Evolutionary conservation across 1,140 invertebrate species (phyloP).

Genomic region (Limonius californicus): DNA sequence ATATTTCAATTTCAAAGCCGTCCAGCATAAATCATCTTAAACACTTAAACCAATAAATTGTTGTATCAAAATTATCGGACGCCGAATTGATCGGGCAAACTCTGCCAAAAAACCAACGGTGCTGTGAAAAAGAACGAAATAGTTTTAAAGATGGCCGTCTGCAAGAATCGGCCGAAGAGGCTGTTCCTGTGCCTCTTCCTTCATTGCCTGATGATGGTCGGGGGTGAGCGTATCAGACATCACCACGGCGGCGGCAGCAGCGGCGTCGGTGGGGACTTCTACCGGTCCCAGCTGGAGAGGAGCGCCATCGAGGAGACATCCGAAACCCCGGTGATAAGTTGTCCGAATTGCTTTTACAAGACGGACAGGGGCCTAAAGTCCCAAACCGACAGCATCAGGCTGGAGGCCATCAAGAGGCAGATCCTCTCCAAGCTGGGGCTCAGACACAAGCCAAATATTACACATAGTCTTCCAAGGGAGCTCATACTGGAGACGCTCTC

Average conservation of each 20-base stretch:
- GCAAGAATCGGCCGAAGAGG: not conserved
- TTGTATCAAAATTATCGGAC: conserved; percentile 5
- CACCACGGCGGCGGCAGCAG: conserved; percentile 19
- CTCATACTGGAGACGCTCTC: conserved; percentile 66
- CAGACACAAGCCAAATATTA: conserved; percentile 65
- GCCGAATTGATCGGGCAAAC: conserved; percentile 6
- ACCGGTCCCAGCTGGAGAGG: conserved; percentile 29
- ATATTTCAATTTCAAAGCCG: not conserved
- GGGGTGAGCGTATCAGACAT: conserved; percentile 32
- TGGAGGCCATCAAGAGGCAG: conserved; percentile 74
- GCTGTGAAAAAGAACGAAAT: not conserved
- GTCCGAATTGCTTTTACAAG: conserved; percentile 44
- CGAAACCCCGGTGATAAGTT: conserved; percentile 30
- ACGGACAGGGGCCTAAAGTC: conserved; percentile 38
- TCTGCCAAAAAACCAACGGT: conserved; percentile 5
- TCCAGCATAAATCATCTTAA: not conserved
- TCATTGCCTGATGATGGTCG: not conserved
- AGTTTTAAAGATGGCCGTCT: conserved; percentile 2
- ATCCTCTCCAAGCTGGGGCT: conserved; percentile 72
- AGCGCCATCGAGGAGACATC: conserved; percentile 29
- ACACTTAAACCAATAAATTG: not conserved
- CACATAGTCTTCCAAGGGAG: conserved; percentile 60
- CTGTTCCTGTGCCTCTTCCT: not conserved
- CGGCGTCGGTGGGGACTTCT: conserved; percentile 29
- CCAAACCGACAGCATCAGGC: conserved; percentile 56